Evolutionary conservation across 2,888 invertebrate genomes (phyloP).

Genomic region (Hypercompe scribonia): DNA sequence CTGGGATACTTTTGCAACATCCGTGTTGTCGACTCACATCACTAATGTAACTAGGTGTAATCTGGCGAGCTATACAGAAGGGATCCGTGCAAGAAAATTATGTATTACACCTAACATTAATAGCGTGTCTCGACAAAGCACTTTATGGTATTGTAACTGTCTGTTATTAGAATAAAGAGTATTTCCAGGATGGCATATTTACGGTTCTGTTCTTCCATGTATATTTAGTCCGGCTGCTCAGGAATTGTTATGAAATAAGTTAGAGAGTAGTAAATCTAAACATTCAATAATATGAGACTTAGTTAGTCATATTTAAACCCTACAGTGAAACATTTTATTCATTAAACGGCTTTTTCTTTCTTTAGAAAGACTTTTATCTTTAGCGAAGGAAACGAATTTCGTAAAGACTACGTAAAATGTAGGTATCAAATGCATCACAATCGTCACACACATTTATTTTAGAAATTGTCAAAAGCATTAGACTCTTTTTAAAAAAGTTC

Average conservation of each 20-base stretch:
- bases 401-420: neutral
- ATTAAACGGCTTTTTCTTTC: neutral
- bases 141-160: conserved; percentile 14
- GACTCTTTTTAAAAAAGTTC: neutral
- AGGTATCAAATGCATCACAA: neutral
- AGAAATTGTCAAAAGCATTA: neutral
- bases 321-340: neutral
- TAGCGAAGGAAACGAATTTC: neutral
- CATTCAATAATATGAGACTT: neutral
- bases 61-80: conserved; percentile 43
- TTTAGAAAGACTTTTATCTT: neutral
- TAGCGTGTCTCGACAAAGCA: conserved; percentile 8
- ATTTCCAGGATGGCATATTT: neutral
- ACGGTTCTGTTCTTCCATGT: neutral
- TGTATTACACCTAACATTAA: conserved; percentile 25
- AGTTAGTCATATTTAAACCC: neutral
- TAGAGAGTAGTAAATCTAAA: neutral
- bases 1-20: conserved; percentile 38
- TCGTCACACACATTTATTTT: neutral
- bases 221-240: neutral
- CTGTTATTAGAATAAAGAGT: neutral
- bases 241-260: neutral
- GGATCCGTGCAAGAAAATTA: conserved; percentile 33
- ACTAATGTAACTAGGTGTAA: conserved; percentile 45
- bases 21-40: conserved; percentile 32